Evolutionary conservation across 2,797 vertebrate species (phyloP).

Genomic region (Cirrhinus molitorella): DNA sequence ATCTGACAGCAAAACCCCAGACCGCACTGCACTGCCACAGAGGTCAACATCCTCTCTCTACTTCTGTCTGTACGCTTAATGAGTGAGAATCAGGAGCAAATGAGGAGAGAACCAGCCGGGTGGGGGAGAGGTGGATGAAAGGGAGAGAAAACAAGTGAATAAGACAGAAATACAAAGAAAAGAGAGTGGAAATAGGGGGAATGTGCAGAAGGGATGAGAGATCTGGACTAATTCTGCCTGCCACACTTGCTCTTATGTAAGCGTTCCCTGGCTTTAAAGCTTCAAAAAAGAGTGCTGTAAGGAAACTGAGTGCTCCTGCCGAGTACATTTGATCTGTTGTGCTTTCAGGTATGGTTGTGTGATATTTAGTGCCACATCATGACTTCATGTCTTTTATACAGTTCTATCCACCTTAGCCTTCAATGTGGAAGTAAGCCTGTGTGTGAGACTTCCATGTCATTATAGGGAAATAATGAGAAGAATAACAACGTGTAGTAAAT

Average conservation of each 20-base stretch:
- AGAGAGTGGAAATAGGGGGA: neutral
- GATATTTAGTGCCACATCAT: neutral
- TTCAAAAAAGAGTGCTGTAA: slow-evolving; percentile 67
- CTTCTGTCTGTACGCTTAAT: slow-evolving; percentile 64
- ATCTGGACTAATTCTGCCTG: slow-evolving; percentile 69
- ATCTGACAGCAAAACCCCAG: slow-evolving; percentile 51
- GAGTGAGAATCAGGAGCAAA: slow-evolving; percentile 60
- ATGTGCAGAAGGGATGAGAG: slow-evolving; percentile 57
- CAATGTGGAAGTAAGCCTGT: no score
- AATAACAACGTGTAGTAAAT: no score
- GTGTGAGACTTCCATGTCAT: no score
- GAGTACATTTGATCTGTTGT: slow-evolving; percentile 67
- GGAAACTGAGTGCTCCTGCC: slow-evolving; percentile 66
- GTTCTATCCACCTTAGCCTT: neutral
- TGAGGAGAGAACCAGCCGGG: slow-evolving; percentile 41
- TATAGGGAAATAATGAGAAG: no score
- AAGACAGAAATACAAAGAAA: slow-evolving; percentile 16
- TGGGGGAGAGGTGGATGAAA: neutral
- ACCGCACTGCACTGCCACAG: slow-evolving; percentile 25
- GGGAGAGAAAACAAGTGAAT: neutral
- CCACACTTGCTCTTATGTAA: slow-evolving; percentile 72
- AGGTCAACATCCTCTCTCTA: slow-evolving; percentile 36
- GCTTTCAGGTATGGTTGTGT: slow-evolving; percentile 3
- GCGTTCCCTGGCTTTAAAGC: slow-evolving; percentile 72
- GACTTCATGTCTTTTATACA: neutral